Conservation (phyloP, 2,888 invertebrate species). For the Agrypnus murinus region DNA sequence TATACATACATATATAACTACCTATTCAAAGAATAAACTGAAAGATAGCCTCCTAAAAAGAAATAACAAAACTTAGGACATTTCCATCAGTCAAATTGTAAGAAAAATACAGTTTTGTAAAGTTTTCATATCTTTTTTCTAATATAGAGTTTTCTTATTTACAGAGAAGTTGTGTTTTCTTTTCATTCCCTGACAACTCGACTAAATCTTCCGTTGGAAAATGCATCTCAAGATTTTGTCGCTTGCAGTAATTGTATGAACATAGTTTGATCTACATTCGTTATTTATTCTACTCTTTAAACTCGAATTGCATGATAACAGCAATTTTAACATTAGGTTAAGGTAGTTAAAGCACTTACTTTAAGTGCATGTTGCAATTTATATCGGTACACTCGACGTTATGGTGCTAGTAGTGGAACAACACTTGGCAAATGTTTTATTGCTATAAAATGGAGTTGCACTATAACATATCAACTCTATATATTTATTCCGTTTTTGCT, state of each 20-base stretch:
- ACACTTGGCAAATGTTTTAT: constrained; percentile 42
- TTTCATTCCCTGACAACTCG: constrained; percentile 1
- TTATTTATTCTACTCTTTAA: constrained; percentile 23
- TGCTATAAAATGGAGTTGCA: constrained; percentile 23
- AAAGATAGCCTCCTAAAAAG: too few species aligned
- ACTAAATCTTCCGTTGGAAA: neutral
- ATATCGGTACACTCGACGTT: constrained; percentile 29
- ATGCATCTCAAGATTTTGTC: neutral
- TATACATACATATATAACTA: too few species aligned
- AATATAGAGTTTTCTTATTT: neutral
- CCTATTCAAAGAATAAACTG: too few species aligned
- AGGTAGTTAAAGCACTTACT: constrained; percentile 45
- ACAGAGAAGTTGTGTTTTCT: constrained; percentile 4
- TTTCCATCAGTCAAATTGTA: too few species aligned
- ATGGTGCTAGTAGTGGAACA: constrained; percentile 31
- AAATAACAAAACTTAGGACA: too few species aligned
- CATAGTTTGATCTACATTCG: neutral
- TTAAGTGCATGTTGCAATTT: constrained; percentile 48
- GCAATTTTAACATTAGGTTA: constrained; percentile 32
- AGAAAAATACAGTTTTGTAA: too few species aligned
- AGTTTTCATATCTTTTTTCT: too few species aligned
- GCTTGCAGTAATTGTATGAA: neutral
- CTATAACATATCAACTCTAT: neutral
- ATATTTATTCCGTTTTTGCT: constrained; percentile 15
- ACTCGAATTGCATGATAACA: constrained; percentile 24